These are phyloP conservation scores for Nyctereutes procyonoides DNA, from an alignment of 2,113 vertebrate genomes.

Conservation along the genomic window DNA sequence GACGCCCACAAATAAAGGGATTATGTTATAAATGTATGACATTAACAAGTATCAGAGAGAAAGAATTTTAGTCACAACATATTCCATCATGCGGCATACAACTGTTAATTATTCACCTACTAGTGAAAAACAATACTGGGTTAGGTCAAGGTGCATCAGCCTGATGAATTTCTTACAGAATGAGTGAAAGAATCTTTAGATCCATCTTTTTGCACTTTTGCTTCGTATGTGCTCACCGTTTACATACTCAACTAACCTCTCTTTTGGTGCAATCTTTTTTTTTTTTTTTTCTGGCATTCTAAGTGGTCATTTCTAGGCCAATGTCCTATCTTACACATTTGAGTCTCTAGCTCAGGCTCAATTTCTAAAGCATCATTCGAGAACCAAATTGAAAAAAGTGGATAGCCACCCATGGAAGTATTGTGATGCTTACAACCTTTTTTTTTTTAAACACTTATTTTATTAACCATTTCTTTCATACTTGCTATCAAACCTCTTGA, in stretches of 20 bases:
- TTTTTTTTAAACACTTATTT: not conserved
- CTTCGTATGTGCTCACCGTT: not conserved
- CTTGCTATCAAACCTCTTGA: not conserved
- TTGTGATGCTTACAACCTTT: not conserved
- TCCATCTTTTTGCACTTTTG: not conserved
- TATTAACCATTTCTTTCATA: not conserved
- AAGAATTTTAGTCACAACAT: not conserved
- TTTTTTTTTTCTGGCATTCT: not conserved
- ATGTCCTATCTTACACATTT: not conserved
- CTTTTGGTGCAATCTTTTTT: not conserved
- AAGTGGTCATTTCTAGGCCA: fast-evolving
- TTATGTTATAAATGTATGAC: not conserved
- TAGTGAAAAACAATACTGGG: not conserved
- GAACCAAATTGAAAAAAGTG: not conserved
- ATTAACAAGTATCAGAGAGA: not conserved
- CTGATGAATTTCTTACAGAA: not conserved
- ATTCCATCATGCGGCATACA: not conserved
- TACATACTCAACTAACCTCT: not conserved
- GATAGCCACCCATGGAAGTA: not conserved
- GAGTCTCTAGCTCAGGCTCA: not conserved
- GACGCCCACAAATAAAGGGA: not conserved
- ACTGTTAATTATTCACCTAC: not conserved
- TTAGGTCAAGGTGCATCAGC: not conserved
- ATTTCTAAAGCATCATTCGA: not conserved
- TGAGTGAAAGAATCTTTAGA: not conserved